Base-by-base conservation (phyloP, 2,113 vertebrate species). In the Eublepharis macularius region DNA sequence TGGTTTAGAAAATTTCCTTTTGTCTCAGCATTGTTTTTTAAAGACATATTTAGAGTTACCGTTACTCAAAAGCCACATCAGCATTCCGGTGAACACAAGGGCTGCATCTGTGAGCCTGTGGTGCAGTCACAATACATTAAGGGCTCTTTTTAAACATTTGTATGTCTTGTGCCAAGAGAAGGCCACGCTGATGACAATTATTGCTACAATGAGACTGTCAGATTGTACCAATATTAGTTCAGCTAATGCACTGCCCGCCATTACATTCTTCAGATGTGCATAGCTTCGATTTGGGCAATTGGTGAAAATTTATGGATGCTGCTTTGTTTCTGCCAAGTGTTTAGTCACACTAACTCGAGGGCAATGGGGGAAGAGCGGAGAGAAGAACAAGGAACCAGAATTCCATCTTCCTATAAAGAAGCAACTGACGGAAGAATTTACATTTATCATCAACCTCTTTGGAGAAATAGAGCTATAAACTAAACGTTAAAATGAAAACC, bases 191-290 rank as follows among this genome's bases (percentile, higher is more conserved):
- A 57, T 73, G 3, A 1, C 11, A 65, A 14, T 66, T 88, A 49
- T 77, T 77, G 41, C 14, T 76, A 47, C 70, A 75, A 63, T 79
- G 90, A 86, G 36, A 49, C 8, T 85, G 19, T 19, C 66, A 0
- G n/a, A 47, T 69, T 84, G 49, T n/a, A 69, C 47, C 75, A 84
- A 68, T 68, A 76, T 41, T 69, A 77, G 54, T 72, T 74, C 70
- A 78, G 80, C 47, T 36, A 80, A 32, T 76, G 12, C 2, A 57
- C 73, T 63, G 87, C 85, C 68, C 36, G 68, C 8, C 24, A 24
- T 6, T 81, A 32, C 5, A 70, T 4, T 81, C 90, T 78, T 86
- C 14, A 74, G 32, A 81, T 79, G 1, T 72, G 47, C 43, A n/a
- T n/a, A 0, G 45, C 14, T 32, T n/a, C 21, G 19, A 1, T 29